A percentile compares a stretch with the other conserved stretches of the same genome.
phyloP scores from a whole-genome alignment of 1,140 invertebrate species.

The Scaptomyza montana region DNA sequence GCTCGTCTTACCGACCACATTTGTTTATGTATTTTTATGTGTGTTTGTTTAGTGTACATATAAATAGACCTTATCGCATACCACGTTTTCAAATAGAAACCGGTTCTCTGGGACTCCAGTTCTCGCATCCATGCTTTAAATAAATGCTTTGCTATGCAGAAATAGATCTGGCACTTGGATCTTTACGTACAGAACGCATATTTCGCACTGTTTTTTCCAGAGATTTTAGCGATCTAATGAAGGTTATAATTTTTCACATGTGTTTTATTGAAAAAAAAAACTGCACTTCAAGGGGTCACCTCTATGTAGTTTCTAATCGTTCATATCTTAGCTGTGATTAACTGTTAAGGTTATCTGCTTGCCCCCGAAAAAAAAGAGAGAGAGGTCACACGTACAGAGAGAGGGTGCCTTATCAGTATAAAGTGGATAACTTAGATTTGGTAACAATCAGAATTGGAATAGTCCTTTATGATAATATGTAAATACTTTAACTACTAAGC shows the following conservation, averaged over 20 bases:
- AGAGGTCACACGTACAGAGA: constrained; percentile 47
- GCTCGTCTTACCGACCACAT: constrained; percentile 57
- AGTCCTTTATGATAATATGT: constrained; percentile 13
- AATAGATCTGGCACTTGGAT: constrained; percentile 27
- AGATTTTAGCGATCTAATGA: constrained; percentile 31
- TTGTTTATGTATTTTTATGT: constrained; percentile 7
- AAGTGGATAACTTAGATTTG: constrained; percentile 5
- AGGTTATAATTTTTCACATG: constrained; percentile 21
- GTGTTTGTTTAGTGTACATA: constrained; percentile 18
- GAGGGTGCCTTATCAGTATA: constrained; percentile 12
- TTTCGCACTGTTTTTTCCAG: not conserved
- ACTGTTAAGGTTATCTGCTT: constrained; percentile 30
- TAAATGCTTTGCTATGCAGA: constrained; percentile 27
- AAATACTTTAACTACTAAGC: constrained; percentile 3
- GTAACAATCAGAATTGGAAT: constrained; percentile 14
- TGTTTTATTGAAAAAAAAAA: too few species aligned
- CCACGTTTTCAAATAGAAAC: constrained; percentile 26
- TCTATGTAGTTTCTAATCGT: constrained; percentile 47
- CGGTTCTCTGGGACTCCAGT: not conserved
- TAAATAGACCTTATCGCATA: constrained; percentile 59
- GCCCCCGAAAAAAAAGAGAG: constrained; percentile 7
- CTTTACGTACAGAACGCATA: not conserved
- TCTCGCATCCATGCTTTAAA: not conserved
- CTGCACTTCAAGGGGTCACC: constrained; percentile 47
- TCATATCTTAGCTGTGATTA: constrained; percentile 34